Base-by-base conservation (phyloP, 2,797 vertebrate species). In the Sparidentex hasta region DNA sequence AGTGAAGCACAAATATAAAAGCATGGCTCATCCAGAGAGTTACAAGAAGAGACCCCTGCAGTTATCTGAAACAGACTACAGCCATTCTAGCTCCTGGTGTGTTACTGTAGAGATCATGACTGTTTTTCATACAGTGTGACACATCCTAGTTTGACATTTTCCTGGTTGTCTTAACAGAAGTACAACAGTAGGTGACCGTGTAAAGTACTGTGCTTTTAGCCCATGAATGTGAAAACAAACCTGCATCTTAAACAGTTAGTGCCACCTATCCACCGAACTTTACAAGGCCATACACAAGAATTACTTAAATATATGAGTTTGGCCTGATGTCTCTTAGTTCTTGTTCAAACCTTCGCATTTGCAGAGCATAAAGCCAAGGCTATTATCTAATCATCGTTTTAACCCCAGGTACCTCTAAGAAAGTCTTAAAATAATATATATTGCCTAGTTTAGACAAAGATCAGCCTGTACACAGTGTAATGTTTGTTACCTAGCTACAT, bases 401-500 rank as follows among this genome's bases (percentile, higher is more conserved):
- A 6, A 13, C 12, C 41, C 29, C 13, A 54, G 41, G 50, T 57
- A 59, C 6, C 16, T 11, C 14, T 64, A 7, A 55, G 25, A 14
- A 33, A 33, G 9, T 59, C 11, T 63, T 50, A 44, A 43, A 59
- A 63, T 16, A 64, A 17, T 38, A 41, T 1, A 38, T 33, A 27
- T 7, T 52, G 12, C 11, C 1, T 29, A 63, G 21, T 80, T 81
- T 38, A 71, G 68, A 72, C 58, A 56, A 78, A 74, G 58, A 66
- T 77, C 68, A n/a, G 48, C 21, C 54, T 57, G 43, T 25, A 47
- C 64, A 72, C 47, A 57, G 17, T 17, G 54, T 58, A 41, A 59
- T 59, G 38, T 79, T 69, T 77, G 83, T 91, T 81, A 85, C 71
- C 83, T 87, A 76, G 88, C 70, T 83, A 82, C 81, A 82, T 86